Conservation (phyloP, 2,797 vertebrate species). For the Heterohyrax brucei region DNA sequence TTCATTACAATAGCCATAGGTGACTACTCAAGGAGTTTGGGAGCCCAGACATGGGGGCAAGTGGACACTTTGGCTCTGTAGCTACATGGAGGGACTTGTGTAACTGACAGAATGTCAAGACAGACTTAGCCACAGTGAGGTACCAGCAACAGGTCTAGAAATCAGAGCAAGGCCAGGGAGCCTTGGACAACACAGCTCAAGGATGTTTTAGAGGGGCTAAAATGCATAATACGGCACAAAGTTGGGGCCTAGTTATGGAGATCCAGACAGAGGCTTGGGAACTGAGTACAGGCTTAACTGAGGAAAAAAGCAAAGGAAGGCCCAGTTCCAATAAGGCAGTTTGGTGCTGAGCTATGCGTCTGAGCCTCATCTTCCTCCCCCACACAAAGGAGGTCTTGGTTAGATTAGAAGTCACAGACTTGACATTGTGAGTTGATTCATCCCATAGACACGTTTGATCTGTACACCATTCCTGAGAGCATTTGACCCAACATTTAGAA, state of each 20-base stretch:
- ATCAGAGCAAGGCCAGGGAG: neutral
- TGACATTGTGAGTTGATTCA: neutral
- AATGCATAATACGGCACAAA: neutral
- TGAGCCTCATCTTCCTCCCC: neutral
- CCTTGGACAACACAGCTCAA: neutral
- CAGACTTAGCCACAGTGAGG: neutral
- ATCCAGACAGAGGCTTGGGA: too few relatives aligned
- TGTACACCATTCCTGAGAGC: neutral
- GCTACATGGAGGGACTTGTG: neutral
- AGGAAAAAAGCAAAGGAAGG: neutral
- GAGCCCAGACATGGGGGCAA: neutral
- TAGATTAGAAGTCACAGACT: neutral
- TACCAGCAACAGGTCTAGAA: neutral
- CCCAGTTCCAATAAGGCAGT: rapidly evolving
- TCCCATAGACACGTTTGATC: neutral
- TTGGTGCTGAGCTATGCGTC: neutral
- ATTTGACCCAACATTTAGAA: conserved; percentile 3
- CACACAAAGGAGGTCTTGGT: neutral
- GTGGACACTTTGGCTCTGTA: neutral
- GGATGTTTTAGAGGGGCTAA: neutral
- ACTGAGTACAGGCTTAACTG: too few relatives aligned
- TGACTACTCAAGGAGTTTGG: neutral
- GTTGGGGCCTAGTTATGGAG: neutral
- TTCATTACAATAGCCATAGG: neutral
- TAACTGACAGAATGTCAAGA: neutral